Evolutionary conservation across 2,888 invertebrate species (phyloP).

Genomic region (Liopterus haemorrhoidalis): DNA sequence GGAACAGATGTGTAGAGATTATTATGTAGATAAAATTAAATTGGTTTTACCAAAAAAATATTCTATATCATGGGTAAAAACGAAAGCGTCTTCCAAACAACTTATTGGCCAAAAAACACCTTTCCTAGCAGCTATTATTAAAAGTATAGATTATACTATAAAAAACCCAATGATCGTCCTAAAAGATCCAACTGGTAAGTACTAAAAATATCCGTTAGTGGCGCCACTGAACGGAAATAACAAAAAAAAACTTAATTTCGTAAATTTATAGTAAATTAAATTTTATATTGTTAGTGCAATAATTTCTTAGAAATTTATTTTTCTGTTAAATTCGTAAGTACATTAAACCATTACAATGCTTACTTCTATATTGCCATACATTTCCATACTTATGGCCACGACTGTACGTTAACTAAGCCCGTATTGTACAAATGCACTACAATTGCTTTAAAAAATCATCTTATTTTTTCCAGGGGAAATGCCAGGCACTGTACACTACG

Average conservation of each 20-base stretch:
- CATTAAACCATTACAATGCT: too few relatives aligned
- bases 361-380: too few relatives aligned
- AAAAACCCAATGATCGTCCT: conserved; percentile 33
- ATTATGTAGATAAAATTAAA: conserved; percentile 8
- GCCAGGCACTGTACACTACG: conserved; percentile 37
- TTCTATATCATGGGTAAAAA: conserved; percentile 40
- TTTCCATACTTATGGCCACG: too few relatives aligned
- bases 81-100: conserved; percentile 31
- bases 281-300: too few relatives aligned
- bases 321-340: too few relatives aligned
- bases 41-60: conserved; percentile 33
- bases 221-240: too few relatives aligned
- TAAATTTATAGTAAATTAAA: too few relatives aligned
- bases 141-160: conserved; percentile 32
- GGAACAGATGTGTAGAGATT: conserved; percentile 36
- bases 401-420: too few relatives aligned
- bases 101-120: conserved; percentile 38
- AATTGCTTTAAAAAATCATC: not conserved
- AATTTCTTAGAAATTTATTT: too few relatives aligned
- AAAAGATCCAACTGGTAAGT: conserved; percentile 38
- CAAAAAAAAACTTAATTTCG: too few relatives aligned
- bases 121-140: conserved; percentile 39
- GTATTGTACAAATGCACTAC: too few relatives aligned
- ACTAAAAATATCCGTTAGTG: conserved; percentile 4
- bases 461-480: conserved; percentile 37